These are phyloP conservation scores for Candoia aspera DNA, from an alignment of 2,113 vertebrate genomes.

Conservation along the genomic window DNA sequence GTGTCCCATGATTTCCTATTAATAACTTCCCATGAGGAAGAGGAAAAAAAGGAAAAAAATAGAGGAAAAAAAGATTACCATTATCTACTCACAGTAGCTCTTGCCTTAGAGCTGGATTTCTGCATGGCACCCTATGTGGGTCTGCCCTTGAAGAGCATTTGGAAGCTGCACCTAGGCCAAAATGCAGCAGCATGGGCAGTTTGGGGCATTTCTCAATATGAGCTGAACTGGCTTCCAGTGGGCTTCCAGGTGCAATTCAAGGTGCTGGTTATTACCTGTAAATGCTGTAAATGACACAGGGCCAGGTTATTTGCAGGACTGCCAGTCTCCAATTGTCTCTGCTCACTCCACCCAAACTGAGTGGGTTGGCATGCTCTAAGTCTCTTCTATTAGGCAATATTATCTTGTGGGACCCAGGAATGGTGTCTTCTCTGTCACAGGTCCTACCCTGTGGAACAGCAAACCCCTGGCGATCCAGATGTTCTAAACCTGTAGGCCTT, in stretches of 20 bases:
- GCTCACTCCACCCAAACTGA: not conserved
- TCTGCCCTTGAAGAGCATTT: not conserved
- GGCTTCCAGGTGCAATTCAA: not conserved
- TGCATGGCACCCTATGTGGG: not conserved
- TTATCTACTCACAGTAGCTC: not conserved
- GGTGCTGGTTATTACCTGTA: not conserved
- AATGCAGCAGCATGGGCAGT: too few species aligned
- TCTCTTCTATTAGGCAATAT: not conserved
- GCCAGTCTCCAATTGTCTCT: not conserved
- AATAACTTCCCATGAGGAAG: not conserved
- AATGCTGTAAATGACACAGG: not conserved
- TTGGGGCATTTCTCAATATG: not conserved
- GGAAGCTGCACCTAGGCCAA: not conserved
- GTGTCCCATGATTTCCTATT: not conserved
- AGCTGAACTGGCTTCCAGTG: not conserved
- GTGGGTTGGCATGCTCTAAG: not conserved
- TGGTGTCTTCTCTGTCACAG: not conserved
- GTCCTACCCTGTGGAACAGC: not conserved
- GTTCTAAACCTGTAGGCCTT: not conserved
- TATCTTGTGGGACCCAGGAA: not conserved
- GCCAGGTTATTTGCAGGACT: not conserved
- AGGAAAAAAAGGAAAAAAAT: not conserved
- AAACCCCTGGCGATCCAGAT: not conserved
- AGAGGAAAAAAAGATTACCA: not conserved
- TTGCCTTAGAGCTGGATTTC: not conserved